Evolutionary conservation across 2,888 invertebrate genomes (phyloP).

Genomic region (Stratiomys singularior): DNA sequence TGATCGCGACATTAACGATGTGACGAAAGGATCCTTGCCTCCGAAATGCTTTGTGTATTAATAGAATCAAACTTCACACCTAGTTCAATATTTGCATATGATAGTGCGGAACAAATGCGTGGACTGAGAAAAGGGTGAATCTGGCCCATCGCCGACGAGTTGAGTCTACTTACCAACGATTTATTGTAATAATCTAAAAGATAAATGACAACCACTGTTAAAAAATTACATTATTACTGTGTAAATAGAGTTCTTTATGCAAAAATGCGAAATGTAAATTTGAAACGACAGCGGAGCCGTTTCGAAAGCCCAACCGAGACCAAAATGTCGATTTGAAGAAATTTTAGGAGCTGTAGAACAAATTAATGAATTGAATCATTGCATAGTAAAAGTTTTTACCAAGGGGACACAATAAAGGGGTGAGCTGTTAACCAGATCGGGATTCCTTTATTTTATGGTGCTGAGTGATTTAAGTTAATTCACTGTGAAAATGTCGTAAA

Average conservation of each 20-base stretch:
- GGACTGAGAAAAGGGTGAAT: conserved; percentile 24
- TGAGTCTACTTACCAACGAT: conserved; percentile 25
- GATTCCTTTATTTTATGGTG: not conserved
- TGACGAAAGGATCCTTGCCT: conserved; percentile 3
- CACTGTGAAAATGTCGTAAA: conserved; percentile 38
- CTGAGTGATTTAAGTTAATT: not conserved
- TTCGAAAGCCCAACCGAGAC: not conserved
- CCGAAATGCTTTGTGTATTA: not conserved
- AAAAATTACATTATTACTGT: conserved; percentile 44
- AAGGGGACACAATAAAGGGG: conserved; percentile 37
- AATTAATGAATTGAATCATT: conserved; percentile 24
- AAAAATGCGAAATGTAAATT: conserved; percentile 17
- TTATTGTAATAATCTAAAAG: conserved; percentile 44
- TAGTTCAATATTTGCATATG: conserved; percentile 48
- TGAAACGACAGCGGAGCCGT: not conserved
- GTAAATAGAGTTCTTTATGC: conserved; percentile 36
- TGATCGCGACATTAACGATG: conserved; percentile 36
- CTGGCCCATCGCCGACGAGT: not conserved
- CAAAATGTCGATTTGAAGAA: not conserved
- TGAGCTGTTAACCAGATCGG: not conserved
- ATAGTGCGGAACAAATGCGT: conserved; percentile 45
- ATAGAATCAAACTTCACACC: conserved; percentile 42
- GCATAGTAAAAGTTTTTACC: conserved; percentile 9
- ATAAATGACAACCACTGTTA: conserved; percentile 45
- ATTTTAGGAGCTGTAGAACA: conserved; percentile 12